Evolutionary conservation across 2,888 invertebrate species (phyloP).

Genomic region (Netelia melanura): DNA sequence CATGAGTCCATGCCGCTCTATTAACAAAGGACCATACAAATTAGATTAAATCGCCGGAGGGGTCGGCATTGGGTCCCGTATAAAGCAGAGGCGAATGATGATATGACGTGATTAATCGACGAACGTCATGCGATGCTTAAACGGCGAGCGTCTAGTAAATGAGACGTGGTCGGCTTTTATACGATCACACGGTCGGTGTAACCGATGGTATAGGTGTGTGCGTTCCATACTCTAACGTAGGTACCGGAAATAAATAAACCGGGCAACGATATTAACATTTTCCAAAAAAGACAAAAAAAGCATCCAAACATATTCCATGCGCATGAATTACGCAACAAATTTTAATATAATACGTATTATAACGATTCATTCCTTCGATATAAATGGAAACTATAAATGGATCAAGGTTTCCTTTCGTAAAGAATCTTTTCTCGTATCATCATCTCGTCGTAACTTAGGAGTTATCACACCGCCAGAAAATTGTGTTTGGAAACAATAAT

Average conservation of each 20-base stretch:
- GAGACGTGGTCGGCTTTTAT: slow-evolving; percentile 65
- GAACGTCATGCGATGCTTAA: slow-evolving; percentile 84
- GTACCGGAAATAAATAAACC: background rate
- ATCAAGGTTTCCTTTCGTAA: no score
- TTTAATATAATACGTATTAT: no score
- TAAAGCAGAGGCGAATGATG: slow-evolving; percentile 81
- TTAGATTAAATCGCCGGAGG: slow-evolving; percentile 85
- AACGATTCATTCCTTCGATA: no score
- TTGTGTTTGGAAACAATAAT: no score
- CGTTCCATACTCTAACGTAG: slow-evolving; percentile 18
- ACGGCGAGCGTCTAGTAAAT: slow-evolving; percentile 79
- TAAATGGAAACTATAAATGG: no score
- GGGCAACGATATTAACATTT: no score
- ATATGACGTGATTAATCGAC: slow-evolving; percentile 84
- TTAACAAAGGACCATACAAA: slow-evolving; percentile 85
- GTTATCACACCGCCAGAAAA: no score
- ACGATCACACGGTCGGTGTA: slow-evolving; percentile 64
- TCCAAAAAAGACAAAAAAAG: no score
- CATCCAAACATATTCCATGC: no score
- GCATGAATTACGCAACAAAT: no score
- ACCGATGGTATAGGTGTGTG: slow-evolving; percentile 15
- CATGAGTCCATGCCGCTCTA: slow-evolving; percentile 79
- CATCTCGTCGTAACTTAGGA: no score
- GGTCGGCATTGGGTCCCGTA: slow-evolving; percentile 81
- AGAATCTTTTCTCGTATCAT: no score